Base-by-base conservation (phyloP, 64 coral and sea anemone genomes). In the Stylophora pistillata region DNA sequence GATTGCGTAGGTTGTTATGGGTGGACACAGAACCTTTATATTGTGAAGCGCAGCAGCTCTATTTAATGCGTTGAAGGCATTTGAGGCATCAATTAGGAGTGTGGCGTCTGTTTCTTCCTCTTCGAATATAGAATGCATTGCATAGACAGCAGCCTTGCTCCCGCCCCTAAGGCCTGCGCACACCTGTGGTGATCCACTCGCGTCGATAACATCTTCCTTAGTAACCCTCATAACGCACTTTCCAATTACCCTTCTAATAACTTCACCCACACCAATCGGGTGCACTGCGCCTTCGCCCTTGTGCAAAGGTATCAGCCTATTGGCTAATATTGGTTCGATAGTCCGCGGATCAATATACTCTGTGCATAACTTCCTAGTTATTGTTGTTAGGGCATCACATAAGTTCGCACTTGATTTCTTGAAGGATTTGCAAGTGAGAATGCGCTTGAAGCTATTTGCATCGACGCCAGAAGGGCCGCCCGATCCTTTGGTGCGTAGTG, bases 1-100 rank as follows among this genome's bases (percentile, higher is more conserved):
- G 20, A 55, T 77, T 55, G 74, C 74, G 47, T 77, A 77, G 4
- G 74, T 77, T 53, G 74, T 53, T 77, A 77, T 77, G 18, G 74
- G 1, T n/a, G 74, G 74, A 55, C 37, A 77, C 23, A 55, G 53
- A 23, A 55, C 53, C 47, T 53, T 55, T 25, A 77, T 55, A 55
- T 77, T 77, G 15, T 74, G 72, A 37, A 74, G 30, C 72, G 72
- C 72, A 37, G 72, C 72, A 74, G 56, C 14, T 57, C 60, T 63
- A 0, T 63, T 63, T 21, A 63, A 21, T 5, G 60, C 13, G 23
- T 63, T 63, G 23, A 63, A 63, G 23, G 60, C 13, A 21, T 63
- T 63, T 63, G 60, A 63, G 13, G 60, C 60, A 63, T 63, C 60
- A 17, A 63, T 63, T 16, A 63, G 60, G 1, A 63, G 16, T 5